Evolutionary conservation across 2,888 invertebrate genomes (phyloP), one percentile per base, ranked within the genome.

Genomic region (Papilio elwesi): DNA sequence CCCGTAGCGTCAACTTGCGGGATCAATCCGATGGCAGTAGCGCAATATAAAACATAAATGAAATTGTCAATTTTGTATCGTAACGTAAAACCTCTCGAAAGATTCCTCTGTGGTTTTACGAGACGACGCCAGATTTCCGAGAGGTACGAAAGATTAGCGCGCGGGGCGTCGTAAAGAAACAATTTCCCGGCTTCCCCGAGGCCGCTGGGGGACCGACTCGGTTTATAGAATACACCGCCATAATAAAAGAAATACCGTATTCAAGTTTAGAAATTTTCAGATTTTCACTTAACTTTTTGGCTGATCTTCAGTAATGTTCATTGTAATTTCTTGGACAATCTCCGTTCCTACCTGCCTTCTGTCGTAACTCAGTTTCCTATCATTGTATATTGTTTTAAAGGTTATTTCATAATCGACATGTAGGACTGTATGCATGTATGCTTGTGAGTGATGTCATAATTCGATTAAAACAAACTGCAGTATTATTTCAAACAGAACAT

Each of bases 401-500:
- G 15, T 53, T 8, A 15, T 43, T 1, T 15, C 16, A 38, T 47
- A 16, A n/a, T 4, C 15, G n/a, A 15, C 16, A 48, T 16, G 15
- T 11, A 48, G 48, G 26, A 16, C n/a, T 52, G 15, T 47, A 52
- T 52, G 49, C 47, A 47, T 70, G 47, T n/a, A 15, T 53, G 16
- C 38, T 5, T 62, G 62, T 47, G 43, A 52, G 66, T 55, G 9
- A 48, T 48, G 55, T 36, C 7, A 15, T 38, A 57, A 64, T 76
- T 65, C 73, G 69, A 76, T 71, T 75, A 79, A 82, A 81, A 79
- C 78, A 92, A 93, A 93, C 89, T 84, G 80, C 88, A 83, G 77
- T 78, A 78, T 86, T 88, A 92, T 91, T 91, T 88, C 90, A 93
- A 93, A 93, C 93, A 93, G 93, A 93, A 93, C 93, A 93, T 93